These are phyloP conservation scores for Callosobruchus maculatus DNA, from an alignment of 2,888 invertebrate genomes.

Conservation along the genomic window DNA sequence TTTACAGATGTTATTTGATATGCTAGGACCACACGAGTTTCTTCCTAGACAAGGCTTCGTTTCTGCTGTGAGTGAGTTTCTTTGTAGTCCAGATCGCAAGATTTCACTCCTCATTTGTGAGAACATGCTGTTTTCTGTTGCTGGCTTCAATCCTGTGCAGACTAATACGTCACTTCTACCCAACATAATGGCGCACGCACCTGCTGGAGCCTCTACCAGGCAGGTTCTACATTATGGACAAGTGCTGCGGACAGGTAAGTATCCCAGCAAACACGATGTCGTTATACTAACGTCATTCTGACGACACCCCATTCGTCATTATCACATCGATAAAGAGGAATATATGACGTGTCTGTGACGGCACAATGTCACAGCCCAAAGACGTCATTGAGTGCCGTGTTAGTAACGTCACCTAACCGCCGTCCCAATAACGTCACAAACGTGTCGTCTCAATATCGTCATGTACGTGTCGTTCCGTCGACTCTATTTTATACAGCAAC, in stretches of 20 bases:
- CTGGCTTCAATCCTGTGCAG: conserved; percentile 38
- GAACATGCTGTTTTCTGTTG: conserved; percentile 36
- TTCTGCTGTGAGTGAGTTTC: conserved; percentile 30
- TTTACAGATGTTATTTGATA: conserved; percentile 13
- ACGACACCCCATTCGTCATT: too few relatives aligned
- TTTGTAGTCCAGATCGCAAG: conserved; percentile 5
- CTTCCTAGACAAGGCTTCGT: conserved; percentile 57
- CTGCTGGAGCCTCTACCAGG: conserved; percentile 53
- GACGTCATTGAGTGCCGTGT: too few relatives aligned
- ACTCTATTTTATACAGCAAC: too few relatives aligned
- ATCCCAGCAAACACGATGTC: too few relatives aligned
- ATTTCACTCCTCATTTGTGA: conserved; percentile 27
- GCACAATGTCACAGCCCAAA: too few relatives aligned
- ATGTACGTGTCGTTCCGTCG: too few relatives aligned
- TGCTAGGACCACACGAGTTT: conserved; percentile 59
- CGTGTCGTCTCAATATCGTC: too few relatives aligned
- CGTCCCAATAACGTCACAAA: too few relatives aligned
- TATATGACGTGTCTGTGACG: too few relatives aligned
- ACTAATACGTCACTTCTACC: conserved; percentile 38
- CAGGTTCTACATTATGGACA: conserved; percentile 74
- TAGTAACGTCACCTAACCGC: too few relatives aligned
- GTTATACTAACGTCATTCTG: too few relatives aligned
- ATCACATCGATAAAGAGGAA: too few relatives aligned
- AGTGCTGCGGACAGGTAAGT: conserved; percentile 50
- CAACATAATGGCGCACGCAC: conserved; percentile 25